These are phyloP conservation scores for Bombycilla garrulus DNA, from an alignment of 2,113 vertebrate species.

Conservation along the genomic window DNA sequence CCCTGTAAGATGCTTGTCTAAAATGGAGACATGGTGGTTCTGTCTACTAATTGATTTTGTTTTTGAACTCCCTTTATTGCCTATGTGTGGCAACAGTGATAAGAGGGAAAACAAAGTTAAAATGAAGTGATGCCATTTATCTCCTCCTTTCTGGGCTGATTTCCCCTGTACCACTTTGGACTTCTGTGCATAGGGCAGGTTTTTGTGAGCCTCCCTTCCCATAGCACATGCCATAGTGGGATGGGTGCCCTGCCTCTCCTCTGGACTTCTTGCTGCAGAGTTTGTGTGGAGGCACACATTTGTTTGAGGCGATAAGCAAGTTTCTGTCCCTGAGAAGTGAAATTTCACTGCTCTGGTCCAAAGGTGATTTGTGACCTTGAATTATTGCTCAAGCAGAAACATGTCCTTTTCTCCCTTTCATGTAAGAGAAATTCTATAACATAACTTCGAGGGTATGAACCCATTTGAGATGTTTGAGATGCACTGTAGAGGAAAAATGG, in stretches of 20 bases:
- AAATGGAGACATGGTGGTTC: background rate
- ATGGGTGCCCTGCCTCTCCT: background rate
- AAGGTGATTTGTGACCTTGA: background rate
- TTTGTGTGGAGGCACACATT: background rate
- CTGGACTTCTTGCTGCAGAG: background rate
- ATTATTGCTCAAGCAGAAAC: background rate
- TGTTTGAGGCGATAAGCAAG: background rate
- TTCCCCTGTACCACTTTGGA: fast-evolving
- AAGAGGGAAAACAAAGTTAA: background rate
- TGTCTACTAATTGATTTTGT: background rate
- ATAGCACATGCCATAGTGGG: fast-evolving
- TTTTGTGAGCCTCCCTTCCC: background rate
- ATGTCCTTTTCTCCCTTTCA: background rate
- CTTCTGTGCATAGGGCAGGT: fast-evolving
- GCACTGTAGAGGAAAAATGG: fast-evolving
- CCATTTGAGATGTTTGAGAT: background rate
- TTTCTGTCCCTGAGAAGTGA: background rate
- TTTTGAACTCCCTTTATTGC: background rate
- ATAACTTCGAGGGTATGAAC: background rate
- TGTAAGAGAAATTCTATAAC: fast-evolving
- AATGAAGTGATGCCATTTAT: background rate
- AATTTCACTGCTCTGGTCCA: background rate
- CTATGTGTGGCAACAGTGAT: background rate
- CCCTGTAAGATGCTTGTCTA: background rate
- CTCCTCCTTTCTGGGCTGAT: background rate